phyloP scores from a whole-genome alignment of 2,888 invertebrate genomes.

The Agrypnus murinus region DNA sequence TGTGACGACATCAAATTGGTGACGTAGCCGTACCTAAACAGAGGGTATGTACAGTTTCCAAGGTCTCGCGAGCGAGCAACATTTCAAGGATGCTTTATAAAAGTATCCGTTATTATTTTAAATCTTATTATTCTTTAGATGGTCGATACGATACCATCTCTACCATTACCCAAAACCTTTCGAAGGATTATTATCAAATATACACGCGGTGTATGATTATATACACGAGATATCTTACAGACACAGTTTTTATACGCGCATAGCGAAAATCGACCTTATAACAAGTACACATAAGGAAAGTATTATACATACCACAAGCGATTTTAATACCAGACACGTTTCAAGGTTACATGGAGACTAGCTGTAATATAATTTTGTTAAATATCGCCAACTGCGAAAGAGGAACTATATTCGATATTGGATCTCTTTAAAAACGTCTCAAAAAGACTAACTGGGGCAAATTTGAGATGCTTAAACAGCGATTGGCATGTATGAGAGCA shows the following conservation, averaged over 20 bases:
- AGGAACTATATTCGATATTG: not conserved
- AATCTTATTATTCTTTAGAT: not conserved
- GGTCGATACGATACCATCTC: not conserved
- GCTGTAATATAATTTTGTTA: not conserved
- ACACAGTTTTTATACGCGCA: slow-evolving; percentile 28
- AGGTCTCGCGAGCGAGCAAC: slow-evolving; percentile 67
- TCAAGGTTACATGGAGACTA: slow-evolving; percentile 55
- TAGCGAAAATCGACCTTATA: slow-evolving; percentile 33
- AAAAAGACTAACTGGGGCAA: not conserved
- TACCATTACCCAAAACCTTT: not conserved
- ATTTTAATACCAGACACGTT: slow-evolving; percentile 51
- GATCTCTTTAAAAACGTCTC: not conserved
- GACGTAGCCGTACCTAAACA: slow-evolving; percentile 68
- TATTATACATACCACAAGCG: slow-evolving; percentile 31
- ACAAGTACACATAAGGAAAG: slow-evolving; percentile 32
- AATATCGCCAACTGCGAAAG: not conserved
- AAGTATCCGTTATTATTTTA: slow-evolving; percentile 30
- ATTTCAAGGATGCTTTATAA: slow-evolving; percentile 53
- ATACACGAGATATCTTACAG: slow-evolving; percentile 23
- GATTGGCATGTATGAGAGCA: not conserved
- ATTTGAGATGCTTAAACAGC: not conserved
- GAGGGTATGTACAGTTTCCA: slow-evolving; percentile 70
- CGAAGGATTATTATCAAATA: not conserved
- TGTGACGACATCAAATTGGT: slow-evolving; percentile 70
- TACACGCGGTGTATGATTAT: slow-evolving; percentile 20